Evolutionary conservation across 2,797 vertebrate genomes (phyloP).

Genomic region (Hirundo rustica): DNA sequence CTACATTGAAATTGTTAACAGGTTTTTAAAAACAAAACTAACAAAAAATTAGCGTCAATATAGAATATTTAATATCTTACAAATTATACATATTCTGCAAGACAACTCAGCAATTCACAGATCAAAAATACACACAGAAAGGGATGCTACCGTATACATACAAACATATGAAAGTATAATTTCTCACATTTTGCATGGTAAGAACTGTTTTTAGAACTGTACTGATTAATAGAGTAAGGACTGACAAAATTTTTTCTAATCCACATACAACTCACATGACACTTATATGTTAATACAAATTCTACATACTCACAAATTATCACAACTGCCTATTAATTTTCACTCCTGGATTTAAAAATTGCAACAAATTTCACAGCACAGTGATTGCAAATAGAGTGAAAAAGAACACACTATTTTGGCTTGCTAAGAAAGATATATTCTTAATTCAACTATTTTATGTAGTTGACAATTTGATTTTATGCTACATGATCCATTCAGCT

Average conservation of each 20-base stretch:
- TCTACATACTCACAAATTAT: not conserved
- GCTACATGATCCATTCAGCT: not conserved
- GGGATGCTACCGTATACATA: not conserved
- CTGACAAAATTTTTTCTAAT: not conserved
- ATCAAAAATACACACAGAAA: not conserved
- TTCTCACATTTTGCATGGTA: not conserved
- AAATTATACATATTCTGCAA: not conserved
- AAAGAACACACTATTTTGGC: not conserved
- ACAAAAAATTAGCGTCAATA: not conserved
- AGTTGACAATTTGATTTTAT: slow-evolving; percentile 17
- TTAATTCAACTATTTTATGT: not conserved
- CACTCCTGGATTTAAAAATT: not conserved
- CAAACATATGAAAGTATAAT: not conserved
- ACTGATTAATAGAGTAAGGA: not conserved
- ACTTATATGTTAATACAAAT: not conserved
- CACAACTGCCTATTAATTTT: not conserved
- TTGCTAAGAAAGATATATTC: not conserved
- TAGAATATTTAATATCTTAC: not conserved
- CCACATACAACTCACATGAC: not conserved
- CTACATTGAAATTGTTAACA: not conserved
- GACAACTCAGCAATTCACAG: not conserved
- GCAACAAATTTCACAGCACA: not conserved
- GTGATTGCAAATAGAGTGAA: not conserved
- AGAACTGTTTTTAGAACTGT: not conserved
- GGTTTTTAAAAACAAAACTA: not conserved